Conservation (phyloP, 2,797 vertebrate species). For the Parauchenoglanis ngamensis region DNA sequence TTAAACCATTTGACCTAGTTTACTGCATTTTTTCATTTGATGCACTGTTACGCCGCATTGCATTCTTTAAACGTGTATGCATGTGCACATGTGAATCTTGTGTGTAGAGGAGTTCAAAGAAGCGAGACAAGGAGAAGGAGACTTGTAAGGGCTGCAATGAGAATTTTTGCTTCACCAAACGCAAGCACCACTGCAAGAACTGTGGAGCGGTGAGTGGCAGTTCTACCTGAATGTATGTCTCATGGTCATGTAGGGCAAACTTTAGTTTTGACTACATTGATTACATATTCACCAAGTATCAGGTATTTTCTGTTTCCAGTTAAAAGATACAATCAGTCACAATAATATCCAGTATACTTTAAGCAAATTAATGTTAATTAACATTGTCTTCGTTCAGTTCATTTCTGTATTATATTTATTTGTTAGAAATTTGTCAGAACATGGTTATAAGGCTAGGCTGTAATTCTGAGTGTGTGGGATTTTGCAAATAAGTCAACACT, state of each 20-base stretch:
- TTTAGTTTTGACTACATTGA: not conserved
- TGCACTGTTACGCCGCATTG: not conserved
- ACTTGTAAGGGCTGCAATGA: constrained; percentile 91
- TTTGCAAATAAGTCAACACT: not conserved
- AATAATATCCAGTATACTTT: not conserved
- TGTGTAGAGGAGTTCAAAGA: constrained; percentile 86
- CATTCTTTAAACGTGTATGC: not conserved
- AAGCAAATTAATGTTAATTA: not conserved
- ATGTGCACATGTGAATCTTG: constrained; percentile 31
- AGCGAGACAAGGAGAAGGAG: constrained; percentile 92
- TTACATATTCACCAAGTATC: not conserved
- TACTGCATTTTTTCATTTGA: not conserved
- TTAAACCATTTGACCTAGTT: not conserved
- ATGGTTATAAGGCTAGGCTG: not conserved
- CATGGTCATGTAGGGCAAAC: not conserved
- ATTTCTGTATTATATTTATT: not conserved
- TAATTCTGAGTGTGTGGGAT: not conserved
- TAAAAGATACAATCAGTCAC: not conserved
- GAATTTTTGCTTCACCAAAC: constrained; percentile 94
- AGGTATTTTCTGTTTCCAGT: not conserved
- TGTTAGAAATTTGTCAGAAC: not conserved
- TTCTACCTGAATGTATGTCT: not conserved
- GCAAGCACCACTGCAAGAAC: constrained; percentile 92
- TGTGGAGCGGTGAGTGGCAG: constrained; percentile 85
- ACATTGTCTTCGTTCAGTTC: not conserved